Conservation (phyloP, 2,888 invertebrate genomes). For the Alviniconcha strummeri region DNA sequence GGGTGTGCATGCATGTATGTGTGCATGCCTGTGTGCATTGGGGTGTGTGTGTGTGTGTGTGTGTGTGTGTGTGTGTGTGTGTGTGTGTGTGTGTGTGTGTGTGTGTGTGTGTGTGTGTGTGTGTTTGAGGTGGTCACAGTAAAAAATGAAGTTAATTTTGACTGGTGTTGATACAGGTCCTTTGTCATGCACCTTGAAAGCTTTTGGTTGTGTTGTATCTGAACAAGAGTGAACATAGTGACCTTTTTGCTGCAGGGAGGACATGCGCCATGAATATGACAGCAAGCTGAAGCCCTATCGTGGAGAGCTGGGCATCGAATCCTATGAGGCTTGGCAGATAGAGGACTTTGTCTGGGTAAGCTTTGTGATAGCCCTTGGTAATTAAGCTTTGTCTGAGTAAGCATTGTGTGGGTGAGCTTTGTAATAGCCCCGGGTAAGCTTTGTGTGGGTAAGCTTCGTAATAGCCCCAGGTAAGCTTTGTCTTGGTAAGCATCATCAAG, state of each 20-base stretch:
- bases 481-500: too few species aligned
- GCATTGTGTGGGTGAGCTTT: too few species aligned
- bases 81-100: conserved; percentile 1
- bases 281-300: conserved; percentile 61
- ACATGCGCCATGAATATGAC: conserved; percentile 55
- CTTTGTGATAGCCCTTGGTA: not conserved
- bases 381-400: not conserved
- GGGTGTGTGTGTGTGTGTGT: not conserved
- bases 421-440: too few species aligned
- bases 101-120: not conserved
- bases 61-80: not conserved
- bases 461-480: too few species aligned
- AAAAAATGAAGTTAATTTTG: too few species aligned
- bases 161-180: too few species aligned
- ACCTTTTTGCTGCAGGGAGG: conserved; percentile 47
- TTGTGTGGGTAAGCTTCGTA: too few species aligned
- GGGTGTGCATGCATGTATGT: not conserved
- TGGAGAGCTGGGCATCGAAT: conserved; percentile 62
- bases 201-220: too few species aligned
- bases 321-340: conserved; percentile 63
- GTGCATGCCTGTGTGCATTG: not conserved
- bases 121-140: not conserved
- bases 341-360: conserved; percentile 57
- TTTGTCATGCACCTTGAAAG: too few species aligned
- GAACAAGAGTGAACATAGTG: too few species aligned